These are phyloP conservation scores for Otocyon megalotis DNA, from an alignment of 2,113 vertebrate genomes.

Conservation along the genomic window DNA sequence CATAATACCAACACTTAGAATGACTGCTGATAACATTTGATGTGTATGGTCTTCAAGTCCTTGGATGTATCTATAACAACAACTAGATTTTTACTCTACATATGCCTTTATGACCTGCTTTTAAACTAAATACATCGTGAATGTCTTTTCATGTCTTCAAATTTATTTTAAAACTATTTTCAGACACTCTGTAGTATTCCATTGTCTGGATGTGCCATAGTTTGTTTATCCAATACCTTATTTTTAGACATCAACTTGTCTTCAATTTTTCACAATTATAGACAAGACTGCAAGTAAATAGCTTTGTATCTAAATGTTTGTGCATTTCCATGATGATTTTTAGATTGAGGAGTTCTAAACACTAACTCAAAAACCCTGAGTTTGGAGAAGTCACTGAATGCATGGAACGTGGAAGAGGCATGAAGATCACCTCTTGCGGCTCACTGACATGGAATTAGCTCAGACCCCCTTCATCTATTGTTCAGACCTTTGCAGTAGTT, in stretches of 20 bases:
- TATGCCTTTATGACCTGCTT: neutral
- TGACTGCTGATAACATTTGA: neutral
- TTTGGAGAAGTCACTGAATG: neutral
- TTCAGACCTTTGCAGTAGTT: neutral
- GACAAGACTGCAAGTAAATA: neutral
- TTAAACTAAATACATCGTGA: neutral
- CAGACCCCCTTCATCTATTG: neutral
- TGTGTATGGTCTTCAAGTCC: neutral
- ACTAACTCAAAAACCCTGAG: neutral
- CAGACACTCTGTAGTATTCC: neutral
- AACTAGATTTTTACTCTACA: conserved; percentile 18
- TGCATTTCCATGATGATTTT: conserved; percentile 34
- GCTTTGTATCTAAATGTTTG: neutral
- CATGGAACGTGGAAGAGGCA: neutral
- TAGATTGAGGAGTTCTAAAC: neutral
- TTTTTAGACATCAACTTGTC: neutral
- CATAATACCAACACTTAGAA: neutral
- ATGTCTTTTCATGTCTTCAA: conserved; percentile 8
- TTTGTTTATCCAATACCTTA: conserved; percentile 16
- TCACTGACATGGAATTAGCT: neutral
- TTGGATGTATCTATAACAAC: neutral
- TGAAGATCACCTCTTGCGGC: neutral
- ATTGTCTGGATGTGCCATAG: neutral
- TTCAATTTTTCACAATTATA: conserved; percentile 24
- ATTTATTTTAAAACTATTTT: neutral